A percentile compares a stretch with the other conserved stretches of the same genome.
These are phyloP conservation scores for Berghia stephanieae DNA, from an alignment of 1,140 invertebrate genomes.

Conservation along the genomic window DNA sequence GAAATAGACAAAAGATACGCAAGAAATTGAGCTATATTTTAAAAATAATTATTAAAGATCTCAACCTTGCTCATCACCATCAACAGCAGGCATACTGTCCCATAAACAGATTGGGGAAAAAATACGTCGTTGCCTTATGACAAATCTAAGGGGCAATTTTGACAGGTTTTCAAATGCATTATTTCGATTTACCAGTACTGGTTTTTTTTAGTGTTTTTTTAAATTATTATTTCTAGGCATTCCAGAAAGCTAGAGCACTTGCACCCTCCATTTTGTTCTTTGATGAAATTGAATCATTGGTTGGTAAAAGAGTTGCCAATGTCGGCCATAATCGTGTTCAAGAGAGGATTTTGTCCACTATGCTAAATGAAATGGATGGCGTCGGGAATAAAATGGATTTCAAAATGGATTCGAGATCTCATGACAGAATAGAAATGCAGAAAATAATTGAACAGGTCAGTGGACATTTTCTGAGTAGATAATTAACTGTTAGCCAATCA, in stretches of 20 bases:
- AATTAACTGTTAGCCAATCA: neutral
- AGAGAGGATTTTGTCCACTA: constrained; percentile 59
- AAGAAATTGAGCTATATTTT: no score
- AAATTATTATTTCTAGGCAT: constrained; percentile 48
- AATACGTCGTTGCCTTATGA: no score
- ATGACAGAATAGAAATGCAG: neutral
- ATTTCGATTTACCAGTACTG: neutral
- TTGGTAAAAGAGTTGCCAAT: constrained; percentile 56
- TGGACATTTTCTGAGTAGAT: neutral
- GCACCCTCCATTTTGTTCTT: constrained; percentile 63
- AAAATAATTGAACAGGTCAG: no score
- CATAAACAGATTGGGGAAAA: no score
- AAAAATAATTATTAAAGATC: no score
- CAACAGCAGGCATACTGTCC: no score
- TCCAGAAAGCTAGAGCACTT: constrained; percentile 57
- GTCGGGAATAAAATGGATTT: constrained; percentile 65
- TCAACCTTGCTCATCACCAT: no score
- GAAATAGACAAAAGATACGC: no score
- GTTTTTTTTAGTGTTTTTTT: neutral
- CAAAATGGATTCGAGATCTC: constrained; percentile 33
- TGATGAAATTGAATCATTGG: constrained; percentile 62
- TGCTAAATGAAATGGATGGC: constrained; percentile 71
- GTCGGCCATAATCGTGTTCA: constrained; percentile 60
- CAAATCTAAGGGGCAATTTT: no score
- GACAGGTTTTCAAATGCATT: no score